Evolutionary conservation across 2,113 vertebrate genomes (phyloP), one percentile per base, ranked within the genome.

Genomic region (Thinocorus orbignyianus): DNA sequence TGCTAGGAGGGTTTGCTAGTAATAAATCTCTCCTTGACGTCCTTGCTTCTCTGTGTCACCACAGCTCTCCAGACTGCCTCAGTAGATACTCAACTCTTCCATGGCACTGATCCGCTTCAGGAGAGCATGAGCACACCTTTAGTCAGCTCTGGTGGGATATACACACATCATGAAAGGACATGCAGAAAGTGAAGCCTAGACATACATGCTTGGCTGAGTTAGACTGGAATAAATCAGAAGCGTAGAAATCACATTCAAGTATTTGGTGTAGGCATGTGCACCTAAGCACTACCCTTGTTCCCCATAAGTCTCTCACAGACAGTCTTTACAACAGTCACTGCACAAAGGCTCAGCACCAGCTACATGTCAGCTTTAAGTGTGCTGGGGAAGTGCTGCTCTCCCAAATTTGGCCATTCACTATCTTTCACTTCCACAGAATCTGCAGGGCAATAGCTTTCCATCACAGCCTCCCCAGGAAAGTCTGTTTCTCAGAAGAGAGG

Each of bases 161-260:
- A 13, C 28, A 33, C 49, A n/a, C 0, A 0, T 18, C 22, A 7
- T 1, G 18, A 24, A 26, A n/a, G 17, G 37, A 10, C 46, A n/a
- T 1, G 0, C 46, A 46, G n/a, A 37, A 73, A 86, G n/a, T 1
- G 37, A 54, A 68, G n/a, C 37, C 57, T 19, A 3, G 0, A 0
- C 11, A 26, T 46, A n/a, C 16, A 1, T 5, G 57, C 11, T 39
- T 41, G 60, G 61, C 39, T 85, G 81, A 76, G 66, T 58, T 10
- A 37, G 19, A 13, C 19, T 54, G 61, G 33, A 86, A 49, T 48
- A 30, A 85, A 35, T 35, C 6, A 71, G 6, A 48, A 62, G 81
- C 31, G 58, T 39, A 73, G 52, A 81, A 80, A 44, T 14, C 44
- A 35, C 4, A 1, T 41, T 55, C 33, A 26, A 28, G 58, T 54